Evolutionary conservation across 2,113 vertebrate species (phyloP).

Genomic region (Poeciliopsis occidentalis): DNA sequence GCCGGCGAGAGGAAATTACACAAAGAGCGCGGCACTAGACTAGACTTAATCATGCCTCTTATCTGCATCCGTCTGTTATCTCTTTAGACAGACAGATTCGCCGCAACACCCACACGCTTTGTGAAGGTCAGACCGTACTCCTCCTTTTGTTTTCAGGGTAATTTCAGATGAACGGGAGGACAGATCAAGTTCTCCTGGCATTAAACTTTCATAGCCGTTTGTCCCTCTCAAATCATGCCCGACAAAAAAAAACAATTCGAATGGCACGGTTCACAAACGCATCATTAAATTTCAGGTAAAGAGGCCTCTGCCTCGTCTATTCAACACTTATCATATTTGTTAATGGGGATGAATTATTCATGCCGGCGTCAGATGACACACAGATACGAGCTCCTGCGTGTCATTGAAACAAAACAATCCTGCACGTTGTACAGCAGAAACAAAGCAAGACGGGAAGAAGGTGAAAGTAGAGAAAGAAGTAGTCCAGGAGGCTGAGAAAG

Average conservation of each 20-base stretch:
- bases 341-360: slow-evolving; percentile 73
- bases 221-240: slow-evolving; percentile 50
- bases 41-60: slow-evolving; percentile 12
- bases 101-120: neutral
- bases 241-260: slow-evolving; percentile 57
- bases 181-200: slow-evolving; percentile 62
- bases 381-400: slow-evolving; percentile 23
- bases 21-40: neutral
- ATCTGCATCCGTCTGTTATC: slow-evolving; percentile 27
- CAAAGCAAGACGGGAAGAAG: neutral
- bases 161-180: slow-evolving; percentile 37
- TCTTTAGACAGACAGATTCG: slow-evolving; percentile 12
- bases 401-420: slow-evolving; percentile 35
- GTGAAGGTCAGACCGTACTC: slow-evolving; percentile 16
- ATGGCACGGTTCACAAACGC: slow-evolving; percentile 59
- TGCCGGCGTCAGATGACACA: slow-evolving; percentile 52
- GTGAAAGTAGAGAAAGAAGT: slow-evolving; percentile 27
- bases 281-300: slow-evolving; percentile 72
- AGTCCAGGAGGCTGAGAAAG: slow-evolving; percentile 11
- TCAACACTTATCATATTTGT: slow-evolving; percentile 54
- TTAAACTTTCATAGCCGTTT: slow-evolving; percentile 75
- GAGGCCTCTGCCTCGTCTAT: slow-evolving; percentile 46
- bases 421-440: neutral
- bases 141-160: slow-evolving; percentile 34
- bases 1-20: neutral